Evolutionary conservation across 2,113 vertebrate genomes (phyloP).

Genomic region (Lepus europaeus): DNA sequence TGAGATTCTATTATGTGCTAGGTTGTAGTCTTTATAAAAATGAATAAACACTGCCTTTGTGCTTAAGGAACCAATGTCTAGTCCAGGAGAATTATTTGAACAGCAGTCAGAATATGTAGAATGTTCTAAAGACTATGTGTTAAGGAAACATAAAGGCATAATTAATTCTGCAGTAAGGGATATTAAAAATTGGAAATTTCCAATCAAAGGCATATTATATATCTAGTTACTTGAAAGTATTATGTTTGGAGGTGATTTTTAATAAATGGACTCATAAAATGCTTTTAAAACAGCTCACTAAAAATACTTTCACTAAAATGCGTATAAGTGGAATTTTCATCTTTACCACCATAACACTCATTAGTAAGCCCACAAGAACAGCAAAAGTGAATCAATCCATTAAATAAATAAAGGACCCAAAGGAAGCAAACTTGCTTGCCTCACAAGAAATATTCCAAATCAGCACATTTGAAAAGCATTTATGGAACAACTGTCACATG

Average conservation of each 20-base stretch:
- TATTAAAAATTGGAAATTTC: conserved; percentile 49
- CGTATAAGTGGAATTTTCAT: not conserved
- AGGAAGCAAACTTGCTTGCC: not conserved
- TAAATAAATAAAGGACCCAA: conserved; percentile 39
- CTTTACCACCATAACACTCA: not conserved
- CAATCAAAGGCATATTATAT: conserved; percentile 50
- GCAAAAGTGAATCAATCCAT: not conserved
- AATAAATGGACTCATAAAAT: conserved; percentile 41
- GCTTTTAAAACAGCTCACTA: not conserved
- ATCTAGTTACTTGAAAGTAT: conserved; percentile 14
- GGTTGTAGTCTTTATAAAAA: not conserved
- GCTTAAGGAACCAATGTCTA: not conserved
- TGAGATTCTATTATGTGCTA: not conserved
- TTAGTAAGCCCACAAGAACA: conserved; percentile 28
- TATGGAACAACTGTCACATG: not conserved
- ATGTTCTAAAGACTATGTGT: not conserved
- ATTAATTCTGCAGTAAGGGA: not conserved
- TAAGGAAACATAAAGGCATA: not conserved
- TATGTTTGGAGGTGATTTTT: conserved; percentile 51
- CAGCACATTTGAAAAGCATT: not conserved
- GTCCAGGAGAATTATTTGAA: not conserved
- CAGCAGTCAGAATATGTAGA: conserved; percentile 2
- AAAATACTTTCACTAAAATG: conserved; percentile 42
- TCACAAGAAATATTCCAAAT: conserved; percentile 27
- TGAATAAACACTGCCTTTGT: not conserved